These are phyloP conservation scores for Chelmon rostratus DNA, from an alignment of 2,797 vertebrate genomes.

Conservation along the genomic window DNA sequence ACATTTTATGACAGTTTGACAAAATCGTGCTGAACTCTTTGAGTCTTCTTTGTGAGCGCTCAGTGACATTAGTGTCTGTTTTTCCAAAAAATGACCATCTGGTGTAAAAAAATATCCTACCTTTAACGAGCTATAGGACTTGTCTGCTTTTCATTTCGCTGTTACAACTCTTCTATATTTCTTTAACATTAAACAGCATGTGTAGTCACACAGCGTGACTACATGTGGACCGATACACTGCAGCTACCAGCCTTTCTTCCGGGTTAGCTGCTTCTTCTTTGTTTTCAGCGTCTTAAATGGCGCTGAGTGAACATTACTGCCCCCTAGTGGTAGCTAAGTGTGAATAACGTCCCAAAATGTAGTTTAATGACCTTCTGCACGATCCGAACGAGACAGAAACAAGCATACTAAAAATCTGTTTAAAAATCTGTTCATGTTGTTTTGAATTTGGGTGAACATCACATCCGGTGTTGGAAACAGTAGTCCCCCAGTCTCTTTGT, in stretches of 20 bases:
- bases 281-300: not conserved
- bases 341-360: not conserved
- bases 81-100: fast-evolving
- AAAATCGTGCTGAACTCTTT: not conserved
- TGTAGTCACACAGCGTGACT: not conserved
- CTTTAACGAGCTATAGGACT: slow-evolving; percentile 27
- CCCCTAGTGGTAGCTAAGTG: not conserved
- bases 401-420: not conserved
- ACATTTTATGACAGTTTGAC: not conserved
- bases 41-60: not conserved
- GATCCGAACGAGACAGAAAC: not conserved
- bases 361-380: slow-evolving; percentile 14
- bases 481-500: not conserved
- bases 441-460: not conserved
- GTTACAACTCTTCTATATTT: not conserved
- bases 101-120: not conserved
- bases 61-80: not conserved
- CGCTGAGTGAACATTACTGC: not conserved
- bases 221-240: slow-evolving; percentile 44
- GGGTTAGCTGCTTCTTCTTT: slow-evolving; percentile 20
- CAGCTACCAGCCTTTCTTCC: slow-evolving; percentile 27
- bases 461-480: not conserved
- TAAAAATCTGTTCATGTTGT: too few species aligned
- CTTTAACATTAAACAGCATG: not conserved
- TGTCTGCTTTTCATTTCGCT: slow-evolving; percentile 8